These are phyloP conservation scores for Miltochrista miniata DNA, from an alignment of 2,888 invertebrate species.

Conservation along the genomic window DNA sequence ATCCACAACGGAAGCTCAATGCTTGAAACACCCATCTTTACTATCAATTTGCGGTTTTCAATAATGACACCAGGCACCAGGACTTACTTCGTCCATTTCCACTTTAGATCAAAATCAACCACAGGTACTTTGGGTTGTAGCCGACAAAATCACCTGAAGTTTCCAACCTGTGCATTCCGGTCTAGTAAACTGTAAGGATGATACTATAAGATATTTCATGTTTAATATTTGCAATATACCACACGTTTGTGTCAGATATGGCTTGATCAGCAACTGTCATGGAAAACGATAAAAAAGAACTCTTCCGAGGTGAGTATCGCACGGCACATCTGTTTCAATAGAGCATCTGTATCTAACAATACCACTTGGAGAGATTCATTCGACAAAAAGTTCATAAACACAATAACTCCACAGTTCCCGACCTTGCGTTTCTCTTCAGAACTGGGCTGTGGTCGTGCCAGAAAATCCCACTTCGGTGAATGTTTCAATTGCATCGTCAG, in stretches of 20 bases:
- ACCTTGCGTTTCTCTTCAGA: constrained; percentile 70
- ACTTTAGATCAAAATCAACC: constrained; percentile 66
- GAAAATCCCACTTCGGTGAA: constrained; percentile 58
- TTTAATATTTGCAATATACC: constrained; percentile 15
- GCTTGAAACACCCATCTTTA: constrained; percentile 54
- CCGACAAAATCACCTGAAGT: neutral
- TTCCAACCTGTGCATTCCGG: neutral
- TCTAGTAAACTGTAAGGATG: neutral
- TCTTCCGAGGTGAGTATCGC: constrained; percentile 68
- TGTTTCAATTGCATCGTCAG: constrained; percentile 64
- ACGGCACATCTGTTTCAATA: constrained; percentile 72
- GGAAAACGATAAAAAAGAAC: constrained; percentile 55
- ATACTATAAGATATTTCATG: constrained; percentile 9
- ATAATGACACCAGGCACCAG: constrained; percentile 53
- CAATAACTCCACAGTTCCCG: constrained; percentile 67
- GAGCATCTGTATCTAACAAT: constrained; percentile 68
- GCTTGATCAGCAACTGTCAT: constrained; percentile 7
- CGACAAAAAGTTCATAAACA: constrained; percentile 72
- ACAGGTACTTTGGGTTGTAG: constrained; percentile 49
- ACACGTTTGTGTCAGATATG: constrained; percentile 53
- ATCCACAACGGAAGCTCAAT: constrained; percentile 52
- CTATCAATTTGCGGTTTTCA: constrained; percentile 68
- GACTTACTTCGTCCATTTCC: constrained; percentile 71
- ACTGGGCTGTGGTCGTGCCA: constrained; percentile 73
- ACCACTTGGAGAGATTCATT: constrained; percentile 68